Evolutionary conservation across 2,797 vertebrate genomes (phyloP).

Genomic region (Cephalopachus bancanus): DNA sequence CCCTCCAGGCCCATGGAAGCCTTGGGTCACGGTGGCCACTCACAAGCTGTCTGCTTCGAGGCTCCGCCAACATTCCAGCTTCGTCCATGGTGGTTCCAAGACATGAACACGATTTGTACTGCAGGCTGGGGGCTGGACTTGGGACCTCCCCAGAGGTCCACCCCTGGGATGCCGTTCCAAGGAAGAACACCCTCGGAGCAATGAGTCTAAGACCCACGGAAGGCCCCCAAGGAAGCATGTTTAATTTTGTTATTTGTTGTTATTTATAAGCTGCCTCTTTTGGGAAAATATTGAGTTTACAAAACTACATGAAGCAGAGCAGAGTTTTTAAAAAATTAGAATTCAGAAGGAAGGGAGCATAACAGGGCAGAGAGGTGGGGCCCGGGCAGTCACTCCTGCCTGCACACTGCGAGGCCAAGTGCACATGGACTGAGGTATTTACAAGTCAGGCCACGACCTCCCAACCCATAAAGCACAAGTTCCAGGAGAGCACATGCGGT

Average conservation of each 20-base stretch:
- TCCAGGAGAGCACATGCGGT: not conserved
- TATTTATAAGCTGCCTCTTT: not conserved
- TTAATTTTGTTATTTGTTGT: constrained; percentile 19
- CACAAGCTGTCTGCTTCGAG: not conserved
- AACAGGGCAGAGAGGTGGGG: not conserved
- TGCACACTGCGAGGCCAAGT: not conserved
- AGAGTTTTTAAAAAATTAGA: not conserved
- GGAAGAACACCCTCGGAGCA: not conserved
- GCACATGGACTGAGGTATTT: not conserved
- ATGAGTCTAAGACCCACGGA: not conserved
- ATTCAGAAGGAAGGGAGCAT: not conserved
- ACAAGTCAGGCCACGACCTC: not conserved
- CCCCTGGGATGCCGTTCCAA: not conserved
- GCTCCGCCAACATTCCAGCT: not conserved
- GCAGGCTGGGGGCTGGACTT: not conserved
- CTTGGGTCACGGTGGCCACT: not conserved
- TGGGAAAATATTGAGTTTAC: constrained; percentile 25
- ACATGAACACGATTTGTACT: not conserved
- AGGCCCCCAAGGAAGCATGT: not conserved
- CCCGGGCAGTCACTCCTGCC: not conserved
- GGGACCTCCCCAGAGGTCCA: no score
- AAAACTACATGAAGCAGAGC: not conserved
- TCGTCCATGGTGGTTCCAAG: not conserved
- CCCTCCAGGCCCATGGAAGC: not conserved
- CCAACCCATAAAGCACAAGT: not conserved